These are phyloP conservation scores for Brachypodius melanocephalos DNA, from an alignment of 2,113 vertebrate species.

Conservation along the genomic window DNA sequence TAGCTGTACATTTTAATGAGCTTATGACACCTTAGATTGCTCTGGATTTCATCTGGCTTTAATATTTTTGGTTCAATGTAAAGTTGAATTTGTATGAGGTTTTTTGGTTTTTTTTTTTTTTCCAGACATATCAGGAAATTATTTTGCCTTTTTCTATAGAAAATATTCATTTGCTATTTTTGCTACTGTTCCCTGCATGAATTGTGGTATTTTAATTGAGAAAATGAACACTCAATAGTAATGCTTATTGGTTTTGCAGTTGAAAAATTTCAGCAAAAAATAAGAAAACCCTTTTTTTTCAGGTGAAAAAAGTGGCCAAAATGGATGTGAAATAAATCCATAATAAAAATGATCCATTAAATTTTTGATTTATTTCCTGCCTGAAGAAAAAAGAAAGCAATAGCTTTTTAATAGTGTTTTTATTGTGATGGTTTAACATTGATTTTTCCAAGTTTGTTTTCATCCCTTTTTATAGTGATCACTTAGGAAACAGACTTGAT, in stretches of 20 bases:
- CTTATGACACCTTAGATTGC: background rate
- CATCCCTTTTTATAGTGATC: background rate
- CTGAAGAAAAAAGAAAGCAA: background rate
- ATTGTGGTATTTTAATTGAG: background rate
- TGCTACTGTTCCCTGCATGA: background rate
- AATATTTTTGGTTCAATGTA: background rate
- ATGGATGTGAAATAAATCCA: background rate
- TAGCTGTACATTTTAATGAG: background rate
- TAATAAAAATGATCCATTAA: background rate
- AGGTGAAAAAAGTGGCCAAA: background rate
- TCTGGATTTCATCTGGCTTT: background rate
- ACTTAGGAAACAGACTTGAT: background rate
- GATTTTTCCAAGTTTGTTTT: background rate
- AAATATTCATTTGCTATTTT: background rate
- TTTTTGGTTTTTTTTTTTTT: background rate
- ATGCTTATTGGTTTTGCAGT: background rate
- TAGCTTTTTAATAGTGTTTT: background rate
- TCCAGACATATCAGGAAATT: background rate
- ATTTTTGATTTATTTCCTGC: background rate
- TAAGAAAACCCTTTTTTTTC: background rate
- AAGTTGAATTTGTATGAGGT: background rate
- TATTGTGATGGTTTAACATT: background rate
- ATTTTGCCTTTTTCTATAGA: background rate
- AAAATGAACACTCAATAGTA: background rate
- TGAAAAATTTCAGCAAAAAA: background rate